A percentile compares a stretch with the other conserved stretches of the same genome.
Evolutionary conservation across 2,888 invertebrate genomes (phyloP).

Genomic region (Archips xylosteana): DNA sequence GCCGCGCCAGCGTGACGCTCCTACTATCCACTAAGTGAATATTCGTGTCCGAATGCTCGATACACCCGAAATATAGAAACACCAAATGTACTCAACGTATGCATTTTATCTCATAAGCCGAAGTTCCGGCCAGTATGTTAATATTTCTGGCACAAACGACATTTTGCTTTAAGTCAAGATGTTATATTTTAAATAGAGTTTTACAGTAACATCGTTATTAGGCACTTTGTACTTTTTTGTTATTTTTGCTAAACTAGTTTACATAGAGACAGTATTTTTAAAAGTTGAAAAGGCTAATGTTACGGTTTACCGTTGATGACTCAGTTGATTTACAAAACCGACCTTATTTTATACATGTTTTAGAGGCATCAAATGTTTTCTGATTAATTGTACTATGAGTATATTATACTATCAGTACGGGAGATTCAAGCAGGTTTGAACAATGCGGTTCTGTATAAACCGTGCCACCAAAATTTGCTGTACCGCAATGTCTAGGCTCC

Average conservation of each 20-base stretch:
- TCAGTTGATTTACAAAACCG: conserved; percentile 29
- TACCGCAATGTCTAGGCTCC: conserved; percentile 10
- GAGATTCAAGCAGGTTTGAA: conserved; percentile 1
- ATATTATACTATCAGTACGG: conserved; percentile 9
- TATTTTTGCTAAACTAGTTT: conserved; percentile 71
- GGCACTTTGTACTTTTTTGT: conserved; percentile 65
- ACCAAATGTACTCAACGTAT: conserved; percentile 71
- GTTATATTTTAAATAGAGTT: conserved; percentile 74
- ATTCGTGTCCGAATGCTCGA: conserved; percentile 78
- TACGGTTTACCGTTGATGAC: conserved; percentile 36
- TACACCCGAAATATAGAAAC: conserved; percentile 77
- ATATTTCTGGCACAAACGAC: conserved; percentile 64
- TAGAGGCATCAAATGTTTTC: conserved; percentile 13
- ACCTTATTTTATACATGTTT: conserved; percentile 36
- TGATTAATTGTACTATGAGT: conserved; percentile 13
- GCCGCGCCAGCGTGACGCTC: conserved; percentile 64
- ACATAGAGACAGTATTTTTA: conserved; percentile 65
- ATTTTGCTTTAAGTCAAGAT: conserved; percentile 63
- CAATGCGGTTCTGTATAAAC: conserved; percentile 10
- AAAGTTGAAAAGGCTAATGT: conserved; percentile 43
- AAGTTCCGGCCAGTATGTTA: conserved; percentile 77
- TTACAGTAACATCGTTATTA: conserved; percentile 69
- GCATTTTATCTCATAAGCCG: conserved; percentile 72
- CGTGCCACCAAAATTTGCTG: conserved; percentile 1
- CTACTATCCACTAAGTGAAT: conserved; percentile 75